Base-by-base conservation (phyloP, 1,140 invertebrate species). In the Drosophila setifemur region DNA sequence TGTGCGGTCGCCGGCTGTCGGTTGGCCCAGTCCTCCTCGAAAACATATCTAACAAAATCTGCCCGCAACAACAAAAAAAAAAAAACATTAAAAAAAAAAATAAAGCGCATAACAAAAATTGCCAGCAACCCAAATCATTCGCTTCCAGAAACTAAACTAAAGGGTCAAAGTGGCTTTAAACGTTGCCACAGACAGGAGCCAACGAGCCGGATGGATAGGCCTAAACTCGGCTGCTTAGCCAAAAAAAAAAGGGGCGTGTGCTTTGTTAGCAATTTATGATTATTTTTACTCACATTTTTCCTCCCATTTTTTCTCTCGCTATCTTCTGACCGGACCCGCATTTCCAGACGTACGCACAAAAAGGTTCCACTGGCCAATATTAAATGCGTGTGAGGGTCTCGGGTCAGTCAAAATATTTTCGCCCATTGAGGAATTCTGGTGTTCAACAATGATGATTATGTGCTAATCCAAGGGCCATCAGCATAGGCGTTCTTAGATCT, bases 241-340 rank as follows among this genome's bases (percentile, higher is more conserved):
- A 39, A 45, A 47, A 47, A 21, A 25, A 31, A 57, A 31, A 39
- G 31, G 44, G 75, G 75, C 58, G 57, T 71, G 37, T 67, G 49
- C 57, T 79, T 79, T 79, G 76, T 71, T 81, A 55, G 49, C 76
- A 79, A 79, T 79, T 79, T 79, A 79, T 81, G 71, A 81, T 75
- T 79, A 79, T 81, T 79, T 79, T 81, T 81, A 81, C 64, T 75
- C 61, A 26, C 21, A 40, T 45, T 67, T 54, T 45, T 49, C 35
- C 4, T 2, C 11, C 29, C 49, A 21, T 60, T 66, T 52, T 16
- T 54, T 19, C 12, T 12, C 12, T n/a, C 19, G 28, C 53, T 58
- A 74, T 64, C 63, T 49, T 43, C 55, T 14, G 14, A 14, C 1
- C n/a, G 29, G 76, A 81, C 75, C 76, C 76, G 70, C 70, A 78